phyloP scores from a whole-genome alignment of 2,797 vertebrate species.

The Pseudochirops cupreus region DNA sequence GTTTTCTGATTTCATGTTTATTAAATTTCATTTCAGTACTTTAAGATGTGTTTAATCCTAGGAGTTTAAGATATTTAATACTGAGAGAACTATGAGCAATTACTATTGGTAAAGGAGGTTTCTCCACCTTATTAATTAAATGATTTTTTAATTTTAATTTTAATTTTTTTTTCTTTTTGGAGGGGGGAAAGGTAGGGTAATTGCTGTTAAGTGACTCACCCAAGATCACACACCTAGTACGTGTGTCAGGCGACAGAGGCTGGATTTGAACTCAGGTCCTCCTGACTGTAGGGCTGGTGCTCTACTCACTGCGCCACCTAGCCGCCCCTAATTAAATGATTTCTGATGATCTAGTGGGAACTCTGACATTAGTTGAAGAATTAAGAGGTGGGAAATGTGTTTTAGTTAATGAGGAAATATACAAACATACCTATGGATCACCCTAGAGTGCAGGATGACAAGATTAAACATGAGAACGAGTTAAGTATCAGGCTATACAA shows the following conservation, averaged over 20 bases:
- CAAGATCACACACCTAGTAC: no score
- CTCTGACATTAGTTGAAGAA: not conserved
- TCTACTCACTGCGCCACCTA: no score
- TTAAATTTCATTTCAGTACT: not conserved
- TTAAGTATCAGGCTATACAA: not conserved
- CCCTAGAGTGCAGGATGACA: not conserved
- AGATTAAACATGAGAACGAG: not conserved
- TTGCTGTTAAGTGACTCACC: no score
- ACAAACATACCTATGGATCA: not conserved
- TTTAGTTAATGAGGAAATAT: not conserved
- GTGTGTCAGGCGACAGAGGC: no score
- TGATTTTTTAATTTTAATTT: not conserved
- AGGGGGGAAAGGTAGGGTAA: no score
- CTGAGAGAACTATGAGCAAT: not conserved
- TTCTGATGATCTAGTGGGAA: not conserved
- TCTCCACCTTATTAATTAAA: not conserved
- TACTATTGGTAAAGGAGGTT: not conserved
- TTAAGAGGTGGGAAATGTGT: not conserved
- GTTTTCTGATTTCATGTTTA: not conserved
- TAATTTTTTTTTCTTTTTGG: no score
- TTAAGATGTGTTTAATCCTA: not conserved
- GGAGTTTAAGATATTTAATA: not conserved
- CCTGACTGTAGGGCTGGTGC: no score
- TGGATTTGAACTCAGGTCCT: no score
- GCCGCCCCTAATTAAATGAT: not conserved